Percentiles rank a stretch among this genome's conserved stretches.
Evolutionary conservation across 2,797 vertebrate species (phyloP).

Genomic region (Intellagama lesueurii): DNA sequence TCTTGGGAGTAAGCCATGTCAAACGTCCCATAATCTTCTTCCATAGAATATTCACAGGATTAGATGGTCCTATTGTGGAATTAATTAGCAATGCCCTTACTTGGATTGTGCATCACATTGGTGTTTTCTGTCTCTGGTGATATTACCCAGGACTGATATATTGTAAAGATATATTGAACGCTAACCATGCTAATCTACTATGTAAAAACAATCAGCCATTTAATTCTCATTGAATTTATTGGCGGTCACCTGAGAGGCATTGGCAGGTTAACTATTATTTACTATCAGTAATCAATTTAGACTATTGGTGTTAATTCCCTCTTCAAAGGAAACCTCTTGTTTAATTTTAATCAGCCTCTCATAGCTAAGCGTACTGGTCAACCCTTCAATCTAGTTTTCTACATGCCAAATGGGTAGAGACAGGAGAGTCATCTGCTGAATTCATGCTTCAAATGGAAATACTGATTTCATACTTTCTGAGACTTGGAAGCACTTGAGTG

Average conservation of each 20-base stretch:
- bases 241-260: slow-evolving; percentile 8
- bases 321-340: neutral
- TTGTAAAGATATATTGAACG: neutral
- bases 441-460: too few species aligned
- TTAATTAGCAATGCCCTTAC: neutral
- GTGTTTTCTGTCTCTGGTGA: neutral
- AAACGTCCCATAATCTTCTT: too few species aligned
- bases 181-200: slow-evolving; percentile 1
- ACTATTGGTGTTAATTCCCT: slow-evolving; percentile 4
- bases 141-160: neutral
- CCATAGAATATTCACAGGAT: too few species aligned
- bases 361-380: neutral
- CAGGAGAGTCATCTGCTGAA: neutral
- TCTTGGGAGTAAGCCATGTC: too few species aligned
- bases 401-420: neutral
- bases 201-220: slow-evolving; percentile 3
- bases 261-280: slow-evolving; percentile 24
- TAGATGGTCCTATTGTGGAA: neutral
- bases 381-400: neutral
- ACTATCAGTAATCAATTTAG: slow-evolving; percentile 21
- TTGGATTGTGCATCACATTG: neutral
- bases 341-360: neutral
- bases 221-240: slow-evolving; percentile 27
- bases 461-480: too few species aligned
- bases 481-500: too few species aligned